Evolutionary conservation across 2,888 invertebrate species (phyloP), one percentile per base, ranked within the genome.

Genomic region (Drosophila rubida): DNA sequence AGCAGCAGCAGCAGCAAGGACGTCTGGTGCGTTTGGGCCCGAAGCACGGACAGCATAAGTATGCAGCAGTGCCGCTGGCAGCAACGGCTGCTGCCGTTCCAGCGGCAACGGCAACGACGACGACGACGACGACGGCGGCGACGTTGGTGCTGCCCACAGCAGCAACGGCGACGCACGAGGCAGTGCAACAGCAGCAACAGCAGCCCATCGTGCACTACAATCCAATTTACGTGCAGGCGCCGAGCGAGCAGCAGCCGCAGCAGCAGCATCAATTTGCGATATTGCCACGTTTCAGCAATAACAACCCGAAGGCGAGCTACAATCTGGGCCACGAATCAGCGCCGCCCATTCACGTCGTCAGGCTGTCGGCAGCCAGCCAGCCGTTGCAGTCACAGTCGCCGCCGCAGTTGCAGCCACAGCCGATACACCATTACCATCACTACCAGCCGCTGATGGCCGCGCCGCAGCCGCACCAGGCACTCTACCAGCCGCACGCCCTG

Each of bases 201-300:
- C 73, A 68, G 39, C 90, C 85, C 46, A 49, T 87, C 35, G 76
- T 87, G 35, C 90, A 89, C 78, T 90, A 88, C 70, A 90, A 88
- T 75, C 88, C 90, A 55, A 76, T 80, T 63, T 90, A 89, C 59
- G 80, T 85, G 50, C 85, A 88, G 66, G 65, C 75, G 6, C 88
- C 88, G 63, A 42, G 55, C 54, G 88, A 80, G 11, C 79, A 74
- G 13, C 75, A 57, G 6, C 71, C 69, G 46, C 81, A 69, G 57
- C 79, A 81, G 46, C 82, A 83, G 39, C 87, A 84, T 68, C 87
- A 83, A 72, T 80, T 86, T 67, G 71, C 87, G 76, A 83, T 80
- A 79, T 75, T 81, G 78, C 85, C 82, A 74, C 82, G 82, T 74
- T 82, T 82, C 60, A 70, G 78, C 78, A 86, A 84, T 70, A 88